These are phyloP conservation scores for Luscinia luscinia DNA, from an alignment of 2,797 vertebrate genomes.

Conservation along the genomic window DNA sequence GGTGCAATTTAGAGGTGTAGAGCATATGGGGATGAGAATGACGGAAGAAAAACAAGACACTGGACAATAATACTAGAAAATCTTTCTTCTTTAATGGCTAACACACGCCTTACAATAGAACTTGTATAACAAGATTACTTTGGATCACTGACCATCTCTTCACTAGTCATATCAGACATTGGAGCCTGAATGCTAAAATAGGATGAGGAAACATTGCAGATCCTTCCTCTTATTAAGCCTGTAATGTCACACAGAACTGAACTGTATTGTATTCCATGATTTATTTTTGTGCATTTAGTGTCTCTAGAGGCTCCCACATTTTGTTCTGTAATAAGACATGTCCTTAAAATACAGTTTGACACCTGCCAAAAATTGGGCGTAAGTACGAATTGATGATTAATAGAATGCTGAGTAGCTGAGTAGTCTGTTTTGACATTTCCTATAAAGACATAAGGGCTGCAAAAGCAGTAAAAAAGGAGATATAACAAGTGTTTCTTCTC, in stretches of 20 bases:
- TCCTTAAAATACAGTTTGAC: background rate
- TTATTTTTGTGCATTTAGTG: background rate
- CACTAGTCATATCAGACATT: background rate
- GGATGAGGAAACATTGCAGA: background rate
- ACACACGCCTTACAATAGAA: background rate
- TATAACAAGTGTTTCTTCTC: background rate
- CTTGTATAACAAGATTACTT: background rate
- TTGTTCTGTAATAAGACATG: background rate
- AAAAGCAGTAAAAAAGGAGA: background rate
- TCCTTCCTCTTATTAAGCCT: background rate
- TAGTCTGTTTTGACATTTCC: background rate
- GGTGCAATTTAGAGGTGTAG: background rate
- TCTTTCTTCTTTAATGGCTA: background rate
- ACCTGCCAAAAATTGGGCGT: background rate
- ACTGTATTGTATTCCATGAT: background rate
- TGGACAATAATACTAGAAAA: background rate
- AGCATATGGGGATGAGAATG: background rate
- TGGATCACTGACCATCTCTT: background rate
- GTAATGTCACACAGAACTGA: background rate
- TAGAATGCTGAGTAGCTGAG: background rate
- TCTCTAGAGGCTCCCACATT: background rate
- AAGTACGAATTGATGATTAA: background rate
- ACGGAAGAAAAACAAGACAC: background rate
- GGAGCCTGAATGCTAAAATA: background rate
- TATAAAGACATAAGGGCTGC: background rate